Conservation (phyloP, 1,140 invertebrate genomes). For the Zeugodacus cucurbitae region DNA sequence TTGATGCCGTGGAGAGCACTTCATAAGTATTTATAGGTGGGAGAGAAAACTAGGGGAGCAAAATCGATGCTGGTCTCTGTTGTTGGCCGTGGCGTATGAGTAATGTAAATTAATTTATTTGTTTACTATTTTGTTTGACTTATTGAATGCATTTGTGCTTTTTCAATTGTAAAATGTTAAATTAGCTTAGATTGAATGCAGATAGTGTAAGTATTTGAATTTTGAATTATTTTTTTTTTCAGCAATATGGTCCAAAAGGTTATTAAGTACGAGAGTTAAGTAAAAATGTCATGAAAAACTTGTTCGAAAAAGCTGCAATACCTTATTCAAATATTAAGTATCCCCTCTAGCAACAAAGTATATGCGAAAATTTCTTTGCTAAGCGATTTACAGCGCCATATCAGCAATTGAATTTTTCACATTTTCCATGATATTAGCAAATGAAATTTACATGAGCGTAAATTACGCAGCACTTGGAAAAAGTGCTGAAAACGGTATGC, state of each 20-base stretch:
- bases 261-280: too few relatives aligned
- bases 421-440: neutral
- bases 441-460: neutral
- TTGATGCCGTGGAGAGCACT: neutral
- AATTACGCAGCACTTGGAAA: neutral
- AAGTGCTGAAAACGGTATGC: neutral
- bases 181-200: neutral
- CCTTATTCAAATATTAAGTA: too few relatives aligned
- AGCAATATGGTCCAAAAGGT: too few relatives aligned
- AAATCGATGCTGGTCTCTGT: neutral
- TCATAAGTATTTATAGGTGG: neutral
- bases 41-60: neutral
- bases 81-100: neutral
- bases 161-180: neutral
- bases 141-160: too few relatives aligned
- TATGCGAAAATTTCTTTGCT: too few relatives aligned
- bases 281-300: too few relatives aligned
- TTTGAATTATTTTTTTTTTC: too few relatives aligned
- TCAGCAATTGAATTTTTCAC: neutral
- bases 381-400: too few relatives aligned
- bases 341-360: too few relatives aligned
- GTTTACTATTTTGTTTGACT: too few relatives aligned
- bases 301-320: too few relatives aligned
- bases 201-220: neutral
- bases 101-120: neutral